Conservation (phyloP, 2,888 invertebrate genomes). For the Ptychoptera contaminata region DNA sequence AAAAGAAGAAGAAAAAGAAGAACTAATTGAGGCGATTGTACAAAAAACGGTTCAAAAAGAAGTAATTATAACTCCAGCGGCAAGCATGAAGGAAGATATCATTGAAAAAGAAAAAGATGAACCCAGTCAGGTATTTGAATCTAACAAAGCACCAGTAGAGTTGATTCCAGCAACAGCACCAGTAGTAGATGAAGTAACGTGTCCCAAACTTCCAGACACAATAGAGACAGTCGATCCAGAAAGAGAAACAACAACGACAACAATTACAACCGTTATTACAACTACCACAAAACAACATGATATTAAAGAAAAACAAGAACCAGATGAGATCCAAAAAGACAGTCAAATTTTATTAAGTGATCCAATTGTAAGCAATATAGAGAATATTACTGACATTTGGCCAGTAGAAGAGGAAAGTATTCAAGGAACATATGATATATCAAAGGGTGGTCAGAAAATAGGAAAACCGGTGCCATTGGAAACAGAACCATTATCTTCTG, state of each 20-base stretch:
- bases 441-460: too few species aligned
- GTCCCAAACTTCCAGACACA: constrained; percentile 3
- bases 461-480: too few species aligned
- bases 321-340: constrained; percentile 3
- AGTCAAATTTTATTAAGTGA: too few species aligned
- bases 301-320: background rate
- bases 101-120: constrained; percentile 14
- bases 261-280: constrained; percentile 10
- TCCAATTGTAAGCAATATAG: too few species aligned
- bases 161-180: constrained; percentile 22
- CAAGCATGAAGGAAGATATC: constrained; percentile 6
- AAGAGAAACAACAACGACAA: constrained; percentile 9
- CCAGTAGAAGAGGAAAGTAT: constrained; percentile 1
- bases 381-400: too few species aligned
- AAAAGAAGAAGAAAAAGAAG: constrained; percentile 5
- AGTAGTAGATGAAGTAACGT: constrained; percentile 13
- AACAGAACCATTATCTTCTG: constrained; percentile 3
- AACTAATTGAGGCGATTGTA: background rate
- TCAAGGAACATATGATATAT: constrained; percentile 6
- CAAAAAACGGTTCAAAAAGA: background rate
- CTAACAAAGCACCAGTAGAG: constrained; percentile 29
- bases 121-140: constrained; percentile 29
- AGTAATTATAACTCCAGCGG: background rate
- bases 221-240: background rate
- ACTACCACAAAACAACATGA: constrained; percentile 1